Base-by-base conservation (phyloP, 2,113 vertebrate genomes). In the Phalacrocorax aristotelis region DNA sequence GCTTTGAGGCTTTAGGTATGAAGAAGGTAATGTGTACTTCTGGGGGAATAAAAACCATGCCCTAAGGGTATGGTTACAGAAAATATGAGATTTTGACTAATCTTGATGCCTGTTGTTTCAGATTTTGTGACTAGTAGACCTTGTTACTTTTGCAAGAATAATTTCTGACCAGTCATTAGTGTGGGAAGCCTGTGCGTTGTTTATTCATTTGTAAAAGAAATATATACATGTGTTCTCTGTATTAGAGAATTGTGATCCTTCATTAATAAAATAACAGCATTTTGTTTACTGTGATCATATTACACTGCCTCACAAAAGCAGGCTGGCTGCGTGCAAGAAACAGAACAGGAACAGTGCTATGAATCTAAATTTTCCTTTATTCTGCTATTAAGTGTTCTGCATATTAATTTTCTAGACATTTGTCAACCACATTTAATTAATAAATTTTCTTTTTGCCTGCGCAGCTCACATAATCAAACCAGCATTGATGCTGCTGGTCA, bases 191-290 rank as follows among this genome's bases (percentile, higher is more conserved):
- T 68, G 23, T 61, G 29, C 3, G 0, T 75, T 61, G 29, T 23
- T 75, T 91, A 32, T 44, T n/a, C 3, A 27, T 72, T 72, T 64
- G 25, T 64, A 36, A 54, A 90, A 30, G 4, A 69, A 77, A 55
- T 49, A 13, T 9, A 15, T n/a, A 38, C 0, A 0, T 48, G 20
- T n/a, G 9, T 55, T 26, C 8, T 65, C 15, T 49, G 6, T 19
- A 22, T 7, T 8, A 48, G 11, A 60, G 21, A 57, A 48, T 23
- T 57, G 13, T 77, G 77, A 13, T 19, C 17, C 10, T 70, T 61
- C n/a, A 36, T 69, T 55, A 74, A 34, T 62, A 62, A 64, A 71
- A 49, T 49, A 54, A 61, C 26, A 78, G 19, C 32, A 27, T 34
- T 91, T 83, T 83, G 10, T 85, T 88, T 88, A 17, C 36, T 57